Base-by-base conservation (phyloP, 2,797 vertebrate species). In the Urocyon cinereoargenteus region DNA sequence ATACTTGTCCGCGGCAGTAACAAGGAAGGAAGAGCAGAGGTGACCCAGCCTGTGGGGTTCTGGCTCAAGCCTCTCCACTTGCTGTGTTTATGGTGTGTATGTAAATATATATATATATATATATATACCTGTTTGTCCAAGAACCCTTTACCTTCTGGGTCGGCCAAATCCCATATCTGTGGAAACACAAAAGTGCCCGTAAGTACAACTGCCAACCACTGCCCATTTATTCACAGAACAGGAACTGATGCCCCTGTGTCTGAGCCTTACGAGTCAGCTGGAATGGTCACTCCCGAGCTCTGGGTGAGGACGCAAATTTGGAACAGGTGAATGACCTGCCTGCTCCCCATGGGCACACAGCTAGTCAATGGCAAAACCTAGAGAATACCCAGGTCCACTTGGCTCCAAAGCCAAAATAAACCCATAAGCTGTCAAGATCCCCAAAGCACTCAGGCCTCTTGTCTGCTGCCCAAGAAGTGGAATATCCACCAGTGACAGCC, bases 151-250 rank as follows among this genome's bases (percentile, higher is more conserved):
- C 99, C 99, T 98, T 99, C 99, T 0, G 99, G 99, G 97, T 99
- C 99, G 0, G 99, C 99, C 98, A 99, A 98, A 98, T 99, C 99
- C 99, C 99, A 99, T 98, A 99, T 99, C 99, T 99, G 98, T 31
- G 85, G 78, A 98, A 84, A 98, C 57, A 98, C 15, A 98, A 96
- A 96, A 70, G 81, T 5, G 45, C 8, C 78, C 0, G 16, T 95
- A 9, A 97, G 96, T 34, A 26, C 10, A n/a, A 53, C 22, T 3
- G 0, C 13, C 1, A 0, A 34, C 24, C 66, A 53, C 1, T 31
- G 31, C 34, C 49, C 14, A 5, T 4, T 36, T 18, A 59, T 31
- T 45, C 70, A 59, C 3, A 36, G 53, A 84, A 13, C 14, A 26
- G 78, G 53, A 55, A 57, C 36, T 2, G 2, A 22, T 61, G 6